Evolutionary conservation across 2,797 vertebrate species (phyloP), one percentile per base, ranked within the genome.

Genomic region (Enoplosus armatus): DNA sequence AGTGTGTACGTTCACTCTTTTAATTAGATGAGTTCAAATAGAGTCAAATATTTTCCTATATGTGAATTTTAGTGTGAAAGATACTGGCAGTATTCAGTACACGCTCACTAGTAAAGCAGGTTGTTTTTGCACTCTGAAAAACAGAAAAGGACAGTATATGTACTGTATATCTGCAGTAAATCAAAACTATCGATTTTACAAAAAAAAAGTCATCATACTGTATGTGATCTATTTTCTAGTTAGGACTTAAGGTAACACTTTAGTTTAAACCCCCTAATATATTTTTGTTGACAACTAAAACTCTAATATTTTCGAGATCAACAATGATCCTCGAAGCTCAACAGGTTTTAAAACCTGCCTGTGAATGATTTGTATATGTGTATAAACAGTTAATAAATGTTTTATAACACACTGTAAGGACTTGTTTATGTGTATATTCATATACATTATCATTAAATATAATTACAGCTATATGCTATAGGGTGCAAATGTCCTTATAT

Each of bases 1-100:
- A 87, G 78, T 79, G 33, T 78, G 62, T 47, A 61, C 37, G 35
- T 33, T 79, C 65, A 27, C 12, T 71, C 37, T 61, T 53, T 29
- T 67, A 72, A 80, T 84, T 62, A 68, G 48, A 65, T 5, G 5
- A 71, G 35, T 55, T 87, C 8, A 77, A 80, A 75, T 4, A 53
- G 6, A 26, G 59, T 56, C 64, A 79, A 60, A 64, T 24, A 62
- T 65, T 48, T 47, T n/a, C 47, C 20, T 15, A 4, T 39, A 45
- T 27, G 4, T 60, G 31, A 62, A 37, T 22, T 54, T 45, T 9
- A 41, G 20, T n/a, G 47, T 48, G 14, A 53, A 55, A 33, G 6
- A 59, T 6, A 24, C 10, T 29, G 22, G 4, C 66, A 58, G 53
- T 60, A 27, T 71, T 62, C 33, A 68, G 62, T 8, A 8, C 29